These are phyloP conservation scores for Oncopeltus fasciatus DNA, from an alignment of 1,140 invertebrate genomes.

Conservation along the genomic window DNA sequence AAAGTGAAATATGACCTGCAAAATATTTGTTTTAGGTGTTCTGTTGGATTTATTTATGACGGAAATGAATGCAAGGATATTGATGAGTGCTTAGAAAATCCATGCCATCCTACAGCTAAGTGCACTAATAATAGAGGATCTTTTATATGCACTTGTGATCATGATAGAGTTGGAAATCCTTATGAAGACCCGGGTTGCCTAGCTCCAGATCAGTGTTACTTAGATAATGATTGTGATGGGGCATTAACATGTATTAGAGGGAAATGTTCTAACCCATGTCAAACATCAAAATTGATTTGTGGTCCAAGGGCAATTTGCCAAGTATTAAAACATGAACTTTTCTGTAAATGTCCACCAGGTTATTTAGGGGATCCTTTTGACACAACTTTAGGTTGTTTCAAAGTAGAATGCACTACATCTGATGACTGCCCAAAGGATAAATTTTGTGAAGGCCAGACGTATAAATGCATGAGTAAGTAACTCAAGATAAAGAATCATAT, in stretches of 20 bases:
- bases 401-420: conserved; percentile 65
- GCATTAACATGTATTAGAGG: conserved; percentile 53
- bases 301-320: conserved; percentile 57
- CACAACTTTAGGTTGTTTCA: conserved; percentile 55
- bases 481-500: not conserved
- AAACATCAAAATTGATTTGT: conserved; percentile 37
- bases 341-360: conserved; percentile 59
- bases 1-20: not conserved
- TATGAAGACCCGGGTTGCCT: conserved; percentile 51
- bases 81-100: conserved; percentile 60
- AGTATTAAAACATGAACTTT: conserved; percentile 49
- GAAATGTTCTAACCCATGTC: conserved; percentile 63
- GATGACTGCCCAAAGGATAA: conserved; percentile 59
- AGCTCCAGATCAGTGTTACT: conserved; percentile 51
- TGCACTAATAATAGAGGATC: conserved; percentile 69
- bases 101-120: conserved; percentile 61
- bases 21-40: conserved; percentile 32
- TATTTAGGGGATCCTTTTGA: conserved; percentile 66
- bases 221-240: conserved; percentile 51
- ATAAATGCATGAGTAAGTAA: conserved; percentile 58
- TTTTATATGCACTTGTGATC: conserved; percentile 61
- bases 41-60: conserved; percentile 48
- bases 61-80: conserved; percentile 58
- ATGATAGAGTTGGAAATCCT: conserved; percentile 64
- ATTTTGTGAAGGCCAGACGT: conserved; percentile 52